Evolutionary conservation across 2,113 vertebrate species (phyloP), one percentile per base, ranked within the genome.

Genomic region (Piprites chloris): DNA sequence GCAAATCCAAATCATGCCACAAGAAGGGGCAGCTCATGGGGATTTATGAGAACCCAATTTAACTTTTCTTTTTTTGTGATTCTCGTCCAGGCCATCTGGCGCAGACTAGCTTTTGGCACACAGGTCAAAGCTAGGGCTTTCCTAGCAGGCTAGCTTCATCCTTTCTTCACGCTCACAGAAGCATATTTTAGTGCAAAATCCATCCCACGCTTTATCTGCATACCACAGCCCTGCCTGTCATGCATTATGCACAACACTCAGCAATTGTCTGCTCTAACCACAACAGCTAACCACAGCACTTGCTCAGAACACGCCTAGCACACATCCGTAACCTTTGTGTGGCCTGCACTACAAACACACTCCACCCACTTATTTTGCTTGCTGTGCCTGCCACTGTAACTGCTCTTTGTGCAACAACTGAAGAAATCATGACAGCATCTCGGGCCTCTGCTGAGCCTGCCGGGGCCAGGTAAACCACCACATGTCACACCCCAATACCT

Each of bases 71-170:
- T 77, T 90, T 85, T 56, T 89, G 62, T 62, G 58, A 33, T 88
- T 86, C n/a, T 66, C 7, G 42, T 42, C n/a, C 42, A 83, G 65
- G n/a, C 53, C 82, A 89, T 30, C 71, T 50, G 26, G 62, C 0
- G 0, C 73, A 85, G 61, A 30, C 32, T 26, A 58, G 73, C 20
- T 95, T 90, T 85, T 82, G 69, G 49, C 46, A 53, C 26, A 28
- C 41, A 68, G 90, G 71, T 87, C 85, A 95, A 87, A 91, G 53
- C 52, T 24, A 82, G 69, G 66, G 56, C 66, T 93, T 87, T 87
- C 49, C 75, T 73, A 56, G 27, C 0, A 1, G 47, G 26, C 41
- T 41, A 41, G 50, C 24, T 85, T 78, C 30, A 65, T 84, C 76
- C 46, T 91, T 83, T 73, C 46, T 85, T 95, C 66, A 80, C 50